phyloP scores from a whole-genome alignment of 2,888 invertebrate species.

The Geophilus truncorum region DNA sequence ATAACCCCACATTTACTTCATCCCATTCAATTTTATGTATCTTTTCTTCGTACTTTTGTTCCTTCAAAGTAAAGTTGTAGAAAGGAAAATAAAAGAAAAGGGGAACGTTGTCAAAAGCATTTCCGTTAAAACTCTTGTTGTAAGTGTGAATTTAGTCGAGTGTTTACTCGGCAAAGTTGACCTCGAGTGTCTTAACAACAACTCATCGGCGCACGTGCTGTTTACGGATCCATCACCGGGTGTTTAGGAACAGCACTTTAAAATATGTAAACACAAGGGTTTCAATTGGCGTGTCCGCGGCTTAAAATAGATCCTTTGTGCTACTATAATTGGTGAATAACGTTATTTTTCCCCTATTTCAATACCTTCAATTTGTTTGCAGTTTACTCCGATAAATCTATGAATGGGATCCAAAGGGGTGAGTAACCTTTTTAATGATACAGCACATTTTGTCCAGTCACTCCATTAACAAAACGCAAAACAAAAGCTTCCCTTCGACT shows the following conservation, averaged over 20 bases:
- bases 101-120: background rate
- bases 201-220: background rate
- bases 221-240: background rate
- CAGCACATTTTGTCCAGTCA: background rate
- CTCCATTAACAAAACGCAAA: background rate
- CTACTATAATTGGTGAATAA: background rate
- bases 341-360: background rate
- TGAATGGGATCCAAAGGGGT: background rate
- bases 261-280: background rate
- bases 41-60: background rate
- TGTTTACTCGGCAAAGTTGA: background rate
- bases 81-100: background rate
- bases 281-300: background rate
- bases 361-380: background rate
- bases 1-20: background rate
- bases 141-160: background rate
- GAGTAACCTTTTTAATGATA: background rate
- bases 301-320: no score
- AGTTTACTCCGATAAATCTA: background rate
- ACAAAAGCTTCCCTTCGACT: background rate
- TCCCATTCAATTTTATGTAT: background rate
- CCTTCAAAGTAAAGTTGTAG: background rate
- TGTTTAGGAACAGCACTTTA: background rate
- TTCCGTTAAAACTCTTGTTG: background rate
- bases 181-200: slow-evolving; percentile 4